Conservation (phyloP, 2,888 invertebrate genomes). For the Oeneis ivallda region DNA sequence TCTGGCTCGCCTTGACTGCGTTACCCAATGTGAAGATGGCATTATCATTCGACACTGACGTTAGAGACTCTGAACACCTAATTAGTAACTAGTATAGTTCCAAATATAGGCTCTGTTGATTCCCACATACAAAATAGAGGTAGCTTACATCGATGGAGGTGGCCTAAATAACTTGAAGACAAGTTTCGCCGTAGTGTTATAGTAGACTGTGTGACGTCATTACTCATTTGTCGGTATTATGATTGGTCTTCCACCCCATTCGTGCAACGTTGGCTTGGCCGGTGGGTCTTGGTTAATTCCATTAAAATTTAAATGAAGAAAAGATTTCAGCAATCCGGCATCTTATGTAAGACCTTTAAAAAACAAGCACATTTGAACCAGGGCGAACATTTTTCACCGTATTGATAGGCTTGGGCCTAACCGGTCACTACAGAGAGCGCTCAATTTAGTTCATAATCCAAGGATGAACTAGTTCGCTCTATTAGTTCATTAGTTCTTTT, state of each 20-base stretch:
- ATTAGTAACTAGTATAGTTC: slow-evolving; percentile 51
- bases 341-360: too few relatives aligned
- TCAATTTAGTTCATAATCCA: too few relatives aligned
- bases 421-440: too few relatives aligned
- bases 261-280: neutral
- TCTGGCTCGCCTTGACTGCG: slow-evolving; percentile 69
- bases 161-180: neutral
- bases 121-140: neutral
- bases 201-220: neutral
- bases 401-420: too few relatives aligned
- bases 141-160: neutral
- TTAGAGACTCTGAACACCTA: slow-evolving; percentile 52
- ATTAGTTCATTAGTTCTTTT: too few relatives aligned
- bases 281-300: neutral
- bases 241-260: neutral
- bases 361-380: too few relatives aligned
- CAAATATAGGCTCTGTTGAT: slow-evolving; percentile 17
- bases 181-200: neutral
- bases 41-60: slow-evolving; percentile 55
- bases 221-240: neutral
- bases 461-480: too few relatives aligned
- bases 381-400: too few relatives aligned
- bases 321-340: too few relatives aligned
- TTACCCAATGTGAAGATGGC: slow-evolving; percentile 69
- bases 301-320: too few relatives aligned